Base-by-base conservation (phyloP, 35 echinoderm and acorn worm species). In the Acanthaster planci region DNA sequence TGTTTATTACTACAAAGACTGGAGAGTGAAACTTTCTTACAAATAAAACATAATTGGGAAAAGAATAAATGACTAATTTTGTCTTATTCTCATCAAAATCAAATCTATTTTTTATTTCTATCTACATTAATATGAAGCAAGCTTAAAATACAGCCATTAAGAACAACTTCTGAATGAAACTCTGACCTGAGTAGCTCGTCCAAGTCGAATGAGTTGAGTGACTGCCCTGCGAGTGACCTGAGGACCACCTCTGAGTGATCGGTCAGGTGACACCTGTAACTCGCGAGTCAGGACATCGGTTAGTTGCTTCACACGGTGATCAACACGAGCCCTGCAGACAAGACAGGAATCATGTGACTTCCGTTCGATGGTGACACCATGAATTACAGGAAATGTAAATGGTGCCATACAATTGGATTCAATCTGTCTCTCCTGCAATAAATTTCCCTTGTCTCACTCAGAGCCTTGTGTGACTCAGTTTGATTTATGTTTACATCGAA, bases 141-240 rank as follows among this genome's bases (percentile, higher is more conserved):
- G n/a, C n/a, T n/a, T n/a, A n/a, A n/a, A n/a, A n/a, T n/a, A n/a
- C n/a, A n/a, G n/a, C n/a, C n/a, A n/a, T n/a, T n/a, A n/a, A n/a
- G n/a, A n/a, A n/a, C n/a, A n/a, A n/a, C n/a, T n/a, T n/a, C n/a
- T n/a, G n/a, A n/a, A n/a, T n/a, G n/a, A n/a, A n/a, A 21, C n/a
- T 19, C 80, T 10, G 76, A 97, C 95, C 82, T 89, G 88, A 37
- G 91, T 97, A 17, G 87, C 79, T 91, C 88, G 90, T n/a, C 95
- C 95, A 57, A 97, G 86, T 60, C 95, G 77, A 0, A 97, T 93
- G 37, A 97, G 91, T 78, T 97, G 87, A 58, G 84, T 90, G 0
- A 97, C 95, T 17, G 95, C 91, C 80, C 95, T 90, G 37, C 95
- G 87, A 32, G 95, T 97, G 5, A 97, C 91, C 77, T 93, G 91